Percentiles rank a stretch among this genome's conserved stretches.
These are phyloP conservation scores for Wasmannia auropunctata DNA, from an alignment of 1,140 invertebrate genomes.

Conservation along the genomic window DNA sequence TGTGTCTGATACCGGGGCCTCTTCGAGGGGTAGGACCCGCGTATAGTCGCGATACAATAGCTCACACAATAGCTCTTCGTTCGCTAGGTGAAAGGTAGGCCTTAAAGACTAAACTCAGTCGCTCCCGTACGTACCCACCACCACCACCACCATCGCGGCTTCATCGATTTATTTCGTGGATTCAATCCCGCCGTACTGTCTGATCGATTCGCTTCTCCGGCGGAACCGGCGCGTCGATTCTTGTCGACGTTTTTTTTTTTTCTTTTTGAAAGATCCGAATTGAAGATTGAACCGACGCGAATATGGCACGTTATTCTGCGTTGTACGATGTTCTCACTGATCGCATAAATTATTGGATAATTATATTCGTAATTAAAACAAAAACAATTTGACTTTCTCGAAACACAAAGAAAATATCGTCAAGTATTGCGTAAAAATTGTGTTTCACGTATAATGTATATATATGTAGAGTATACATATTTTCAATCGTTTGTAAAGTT, in stretches of 20 bases:
- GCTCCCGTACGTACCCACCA: constrained; percentile 72
- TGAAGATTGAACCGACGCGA: background rate
- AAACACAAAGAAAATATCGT: background rate
- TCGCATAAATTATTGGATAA: background rate
- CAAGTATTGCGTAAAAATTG: background rate
- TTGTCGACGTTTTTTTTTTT: background rate
- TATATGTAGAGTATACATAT: too few species aligned
- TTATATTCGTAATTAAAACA: background rate
- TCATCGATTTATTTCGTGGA: constrained; percentile 63
- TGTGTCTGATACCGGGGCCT: constrained; percentile 54
- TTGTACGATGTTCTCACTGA: background rate
- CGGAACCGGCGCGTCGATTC: constrained; percentile 42
- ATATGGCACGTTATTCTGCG: background rate
- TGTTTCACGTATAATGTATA: background rate
- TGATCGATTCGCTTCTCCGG: constrained; percentile 5
- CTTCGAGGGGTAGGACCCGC: constrained; percentile 6
- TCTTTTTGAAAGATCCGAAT: background rate
- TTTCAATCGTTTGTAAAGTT: background rate
- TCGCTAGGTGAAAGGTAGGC: constrained; percentile 53
- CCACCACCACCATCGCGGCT: constrained; percentile 67
- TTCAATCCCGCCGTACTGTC: constrained; percentile 49
- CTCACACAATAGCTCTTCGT: constrained; percentile 53
- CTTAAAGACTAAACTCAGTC: constrained; percentile 72
- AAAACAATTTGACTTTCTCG: background rate
- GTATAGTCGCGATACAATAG: constrained; percentile 21